Base-by-base conservation (phyloP, 2,888 invertebrate genomes). In the Baronia brevicornis region DNA sequence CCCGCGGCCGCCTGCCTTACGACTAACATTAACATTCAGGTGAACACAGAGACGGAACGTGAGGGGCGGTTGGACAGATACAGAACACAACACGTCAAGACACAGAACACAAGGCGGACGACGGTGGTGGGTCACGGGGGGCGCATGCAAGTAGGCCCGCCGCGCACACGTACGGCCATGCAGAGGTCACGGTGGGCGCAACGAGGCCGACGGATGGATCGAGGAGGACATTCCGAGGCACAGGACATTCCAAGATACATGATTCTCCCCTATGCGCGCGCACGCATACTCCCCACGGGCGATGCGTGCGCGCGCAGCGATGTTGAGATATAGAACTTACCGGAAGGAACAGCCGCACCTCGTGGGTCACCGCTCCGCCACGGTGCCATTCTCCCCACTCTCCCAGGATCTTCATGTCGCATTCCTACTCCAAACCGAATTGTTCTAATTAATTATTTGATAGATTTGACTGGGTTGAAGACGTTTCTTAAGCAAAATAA, bases 171-270 rank as follows among this genome's bases (percentile, higher is more conserved):
- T 62, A 70, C 67, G 71, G 77, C 70, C 79, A 78, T 78, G 80
- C 79, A 78, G 56, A 68, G 75, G 69, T 67, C 57, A 75, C 69
- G 71, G 57, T 61, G 73, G 73, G 72, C 74, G 69, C 65, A 69
- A 63, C 64, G 51, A 64, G 70, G 69, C 71, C 66, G 67, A 77
- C 70, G 60, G 63, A 66, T 72, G 73, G 73, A 66, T 73, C 72
- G 77, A 84, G 84, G 84, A 82, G 82, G 84, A 84, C 85, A 85
- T 85, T 85, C 85, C 85, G 85, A 85, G 85, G 85, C 84, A 85
- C 85, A 84, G 79, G 84, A 84, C 85, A 85, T 85, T 85, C 85
- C 85, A 85, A 85, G 85, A 85, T 85, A 85, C 84, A 85, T 82
- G 84, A 84, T 80, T 73, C 78, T 85, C 84, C 85, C 84, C 78